These are phyloP conservation scores for Dryadula phaetusa DNA, from an alignment of 2,888 invertebrate genomes.

Conservation along the genomic window DNA sequence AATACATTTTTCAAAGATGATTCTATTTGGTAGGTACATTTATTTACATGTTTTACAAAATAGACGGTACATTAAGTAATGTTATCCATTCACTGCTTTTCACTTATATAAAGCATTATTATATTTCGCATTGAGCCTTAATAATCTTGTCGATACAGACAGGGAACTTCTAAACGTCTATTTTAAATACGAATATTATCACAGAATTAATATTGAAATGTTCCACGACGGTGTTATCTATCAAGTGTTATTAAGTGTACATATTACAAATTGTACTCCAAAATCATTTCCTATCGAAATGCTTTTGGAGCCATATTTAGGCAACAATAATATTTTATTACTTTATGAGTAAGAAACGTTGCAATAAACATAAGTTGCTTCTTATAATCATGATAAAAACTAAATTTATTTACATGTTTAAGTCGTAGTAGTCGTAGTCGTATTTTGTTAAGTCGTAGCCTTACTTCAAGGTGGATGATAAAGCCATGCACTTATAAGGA, in stretches of 20 bases:
- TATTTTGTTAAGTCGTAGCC: constrained; percentile 40
- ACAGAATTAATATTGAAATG: background rate
- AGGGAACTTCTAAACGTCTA: no score
- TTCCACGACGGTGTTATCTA: background rate
- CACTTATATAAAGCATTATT: no score
- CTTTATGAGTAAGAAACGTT: background rate
- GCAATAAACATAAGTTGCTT: constrained; percentile 4
- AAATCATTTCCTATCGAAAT: background rate
- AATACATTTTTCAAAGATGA: background rate
- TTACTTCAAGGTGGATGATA: constrained; percentile 50
- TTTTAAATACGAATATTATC: no score
- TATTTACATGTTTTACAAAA: no score
- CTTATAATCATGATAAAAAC: constrained; percentile 5
- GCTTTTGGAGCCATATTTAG: constrained; percentile 7
- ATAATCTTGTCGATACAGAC: no score
- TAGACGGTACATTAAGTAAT: no score
- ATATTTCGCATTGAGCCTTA: no score
- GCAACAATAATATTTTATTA: background rate
- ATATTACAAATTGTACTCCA: background rate
- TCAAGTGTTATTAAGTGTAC: background rate
- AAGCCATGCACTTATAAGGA: constrained; percentile 53
- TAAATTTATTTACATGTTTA: constrained; percentile 32
- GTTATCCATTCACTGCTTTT: no score
- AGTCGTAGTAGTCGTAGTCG: no score
- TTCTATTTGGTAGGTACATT: no score